These are phyloP conservation scores for Trematocara zebra DNA, from an alignment of 2,113 vertebrate genomes.

Conservation along the genomic window DNA sequence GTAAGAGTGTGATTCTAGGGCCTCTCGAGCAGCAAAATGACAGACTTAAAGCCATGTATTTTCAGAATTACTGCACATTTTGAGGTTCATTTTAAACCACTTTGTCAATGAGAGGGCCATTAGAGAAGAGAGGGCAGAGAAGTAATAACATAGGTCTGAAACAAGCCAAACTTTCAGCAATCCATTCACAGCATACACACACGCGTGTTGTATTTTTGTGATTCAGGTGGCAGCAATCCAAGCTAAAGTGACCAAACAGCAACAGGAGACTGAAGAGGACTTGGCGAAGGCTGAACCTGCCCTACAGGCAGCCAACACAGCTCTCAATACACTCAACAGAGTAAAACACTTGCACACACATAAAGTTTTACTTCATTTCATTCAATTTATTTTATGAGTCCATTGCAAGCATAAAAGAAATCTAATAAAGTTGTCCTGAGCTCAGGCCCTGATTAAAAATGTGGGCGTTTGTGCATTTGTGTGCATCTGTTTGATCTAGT, in stretches of 20 bases:
- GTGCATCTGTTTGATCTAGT: conserved; percentile 35
- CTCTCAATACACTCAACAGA: conserved; percentile 69
- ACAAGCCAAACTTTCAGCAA: neutral
- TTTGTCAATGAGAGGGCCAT: neutral
- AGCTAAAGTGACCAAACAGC: conserved; percentile 74
- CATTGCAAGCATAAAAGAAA: neutral
- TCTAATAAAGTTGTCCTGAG: neutral
- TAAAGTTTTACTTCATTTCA: neutral
- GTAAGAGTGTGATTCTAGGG: conserved; percentile 8
- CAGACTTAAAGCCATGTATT: neutral
- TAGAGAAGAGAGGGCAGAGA: neutral
- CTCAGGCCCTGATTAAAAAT: neutral
- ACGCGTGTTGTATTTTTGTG: neutral
- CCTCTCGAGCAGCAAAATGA: neutral
- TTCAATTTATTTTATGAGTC: neutral
- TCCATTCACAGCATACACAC: neutral
- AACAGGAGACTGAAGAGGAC: conserved; percentile 70
- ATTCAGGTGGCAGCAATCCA: conserved; percentile 69
- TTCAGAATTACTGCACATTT: neutral
- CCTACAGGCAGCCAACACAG: conserved; percentile 64
- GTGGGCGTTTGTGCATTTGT: neutral
- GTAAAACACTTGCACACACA: conserved; percentile 5
- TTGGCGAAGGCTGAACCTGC: conserved; percentile 70
- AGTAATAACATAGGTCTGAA: neutral
- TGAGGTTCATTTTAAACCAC: neutral